Percentiles rank a stretch among this genome's conserved stretches.
These are phyloP conservation scores for Channa striata DNA, from an alignment of 2,797 vertebrate species.

Conservation along the genomic window DNA sequence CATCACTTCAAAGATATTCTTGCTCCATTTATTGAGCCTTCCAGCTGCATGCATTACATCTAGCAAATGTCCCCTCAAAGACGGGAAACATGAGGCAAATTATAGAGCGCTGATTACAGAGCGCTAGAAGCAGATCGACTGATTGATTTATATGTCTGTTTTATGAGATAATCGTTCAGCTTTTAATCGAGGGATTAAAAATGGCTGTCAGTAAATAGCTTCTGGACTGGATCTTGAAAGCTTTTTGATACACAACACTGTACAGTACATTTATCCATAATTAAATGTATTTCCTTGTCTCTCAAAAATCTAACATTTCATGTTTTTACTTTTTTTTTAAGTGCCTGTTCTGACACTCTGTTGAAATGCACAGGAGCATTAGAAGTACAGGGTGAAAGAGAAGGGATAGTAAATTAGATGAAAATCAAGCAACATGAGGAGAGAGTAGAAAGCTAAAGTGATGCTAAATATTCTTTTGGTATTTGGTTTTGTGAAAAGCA, in stretches of 20 bases:
- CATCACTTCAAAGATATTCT: slow-evolving; percentile 17
- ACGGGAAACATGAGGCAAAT: slow-evolving; percentile 17
- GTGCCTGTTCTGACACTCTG: slow-evolving; percentile 15
- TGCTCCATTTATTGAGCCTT: slow-evolving; percentile 6
- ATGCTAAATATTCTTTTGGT: slow-evolving; percentile 23
- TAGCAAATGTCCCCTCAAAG: slow-evolving; percentile 22
- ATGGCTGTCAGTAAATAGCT: slow-evolving; percentile 53
- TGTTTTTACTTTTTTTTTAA: slow-evolving; percentile 9
- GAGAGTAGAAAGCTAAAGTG: slow-evolving; percentile 5
- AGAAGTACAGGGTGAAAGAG: slow-evolving; percentile 29
- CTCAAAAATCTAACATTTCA: no score
- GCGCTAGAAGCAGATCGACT: slow-evolving; percentile 47
- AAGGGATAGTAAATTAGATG: slow-evolving; percentile 27
- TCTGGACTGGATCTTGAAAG: slow-evolving; percentile 48
- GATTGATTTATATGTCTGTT: slow-evolving; percentile 60
- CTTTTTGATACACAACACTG: background rate
- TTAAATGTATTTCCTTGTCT: background rate
- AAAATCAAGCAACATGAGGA: slow-evolving; percentile 33
- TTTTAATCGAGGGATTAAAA: slow-evolving; percentile 71
- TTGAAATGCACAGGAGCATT: slow-evolving; percentile 17
- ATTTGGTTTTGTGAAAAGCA: slow-evolving; percentile 23
- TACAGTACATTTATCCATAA: background rate
- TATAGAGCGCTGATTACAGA: background rate
- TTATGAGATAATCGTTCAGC: slow-evolving; percentile 59
- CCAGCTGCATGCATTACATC: slow-evolving; percentile 11